Base-by-base conservation (phyloP, 2,797 vertebrate genomes). In the Numenius phaeopus region DNA sequence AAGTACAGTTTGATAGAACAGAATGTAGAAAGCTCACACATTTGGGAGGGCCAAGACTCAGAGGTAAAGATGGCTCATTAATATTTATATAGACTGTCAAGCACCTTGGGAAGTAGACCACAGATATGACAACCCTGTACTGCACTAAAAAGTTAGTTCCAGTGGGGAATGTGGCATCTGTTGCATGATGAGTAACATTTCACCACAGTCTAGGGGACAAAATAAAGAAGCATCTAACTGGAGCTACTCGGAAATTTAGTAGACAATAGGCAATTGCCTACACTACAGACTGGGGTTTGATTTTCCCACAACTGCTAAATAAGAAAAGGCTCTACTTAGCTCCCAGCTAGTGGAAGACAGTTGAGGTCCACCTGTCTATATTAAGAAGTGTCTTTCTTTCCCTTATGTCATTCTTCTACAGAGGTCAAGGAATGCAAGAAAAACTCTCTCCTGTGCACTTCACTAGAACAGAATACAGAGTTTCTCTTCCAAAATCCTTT, bases 401-500 rank as follows among this genome's bases (percentile, higher is more conserved):
- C 85, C 59, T 58, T 83, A 79, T 44, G 67, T 82, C 76, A 78
- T 37, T 82, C 61, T 80, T 82, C 44, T 32, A 44, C 29, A 92
- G 54, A 95, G 69, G 87, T 66, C 83, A 78, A 90, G 46, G 34
- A 92, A 95, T 27, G 4, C n/a, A 81, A 88, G 59, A 87, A 94
- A 91, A 92, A 49, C 42, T 72, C 32, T 86, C 39, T 65, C 29
- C 46, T 73, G 47, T 30, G 40, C 75, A 64, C 39, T 64, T 67
- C 70, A 27, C 47, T 57, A 58, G 3, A 27, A 59, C 30, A 54
- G 34, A 97, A 90, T 46, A 88, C 14, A 37, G 59, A 93, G 46
- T 5, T 47, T n/a, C 50, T 83, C 52, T 80, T 88, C 57, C 54
- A 76, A 89, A 95, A 66, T 39, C 78, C 49, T 95, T 72, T 66